Conservation (phyloP, 1,140 invertebrate genomes). For the Dendrolimus punctatus region DNA sequence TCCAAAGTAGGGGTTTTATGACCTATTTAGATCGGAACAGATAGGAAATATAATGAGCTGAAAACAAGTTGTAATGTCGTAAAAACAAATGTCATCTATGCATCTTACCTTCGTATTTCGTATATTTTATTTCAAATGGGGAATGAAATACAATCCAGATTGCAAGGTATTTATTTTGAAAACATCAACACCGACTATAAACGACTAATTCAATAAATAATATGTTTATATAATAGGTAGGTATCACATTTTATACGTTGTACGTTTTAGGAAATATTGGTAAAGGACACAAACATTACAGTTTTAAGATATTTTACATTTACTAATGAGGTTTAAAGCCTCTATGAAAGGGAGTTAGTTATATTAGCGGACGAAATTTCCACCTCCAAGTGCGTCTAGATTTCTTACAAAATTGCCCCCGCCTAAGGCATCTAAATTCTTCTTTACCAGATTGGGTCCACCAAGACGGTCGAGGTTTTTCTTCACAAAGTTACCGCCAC, state of each 20-base stretch:
- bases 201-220: constrained; percentile 26
- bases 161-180: constrained; percentile 28
- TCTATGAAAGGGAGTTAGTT: constrained; percentile 37
- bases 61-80: constrained; percentile 9
- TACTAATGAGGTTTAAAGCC: constrained; percentile 55
- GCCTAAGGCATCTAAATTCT: constrained; percentile 55
- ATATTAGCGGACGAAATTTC: constrained; percentile 54
- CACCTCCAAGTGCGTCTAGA: constrained; percentile 63
- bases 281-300: constrained; percentile 3
- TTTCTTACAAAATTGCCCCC: constrained; percentile 63
- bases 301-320: constrained; percentile 13
- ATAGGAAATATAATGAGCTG: constrained; percentile 1
- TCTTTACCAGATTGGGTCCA: constrained; percentile 63
- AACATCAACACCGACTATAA: constrained; percentile 21
- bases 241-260: constrained; percentile 30
- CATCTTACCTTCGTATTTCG: too few relatives aligned
- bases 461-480: constrained; percentile 68
- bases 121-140: too few relatives aligned
- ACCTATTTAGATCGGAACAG: constrained; percentile 26
- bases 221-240: constrained; percentile 8
- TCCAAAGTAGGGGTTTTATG: constrained; percentile 44
- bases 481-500: constrained; percentile 60
- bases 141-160: constrained; percentile 3
- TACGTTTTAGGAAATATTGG: constrained; percentile 14
- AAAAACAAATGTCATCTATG: too few relatives aligned